Base-by-base conservation (phyloP, 2,797 vertebrate species). In the Notamacropus eugenii region DNA sequence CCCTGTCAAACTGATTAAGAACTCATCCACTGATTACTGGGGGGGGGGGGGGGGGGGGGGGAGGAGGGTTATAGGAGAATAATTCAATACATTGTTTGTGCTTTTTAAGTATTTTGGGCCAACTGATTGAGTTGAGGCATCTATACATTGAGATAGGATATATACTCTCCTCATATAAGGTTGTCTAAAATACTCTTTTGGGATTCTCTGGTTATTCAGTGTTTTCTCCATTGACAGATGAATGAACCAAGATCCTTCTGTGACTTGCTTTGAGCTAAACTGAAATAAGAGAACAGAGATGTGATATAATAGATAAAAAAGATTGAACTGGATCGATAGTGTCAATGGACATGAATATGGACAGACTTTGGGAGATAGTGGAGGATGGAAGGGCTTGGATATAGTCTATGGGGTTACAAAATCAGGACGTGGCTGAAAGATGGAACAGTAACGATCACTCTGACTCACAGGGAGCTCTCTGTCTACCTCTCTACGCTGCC, bases 181-280 rank as follows among this genome's bases (percentile, higher is more conserved):
- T 93, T 96, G 96, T 82, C 91, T 54, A n/a, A 90, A 82, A 57
- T 54, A 58, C 57, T 54, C 50, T 16, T 93, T 94, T 96, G 55
- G 57, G 27, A 67, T 92, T 91, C 96, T 54, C 55, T 94, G 90
- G 0, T 74, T 5, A 62, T 90, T 90, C 22, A n/a, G 24, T 91
- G 52, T 46, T 97, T 62, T 4, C 93, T 95, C 31, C 91, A 24
- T 94, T 92, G 95, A 67, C 54, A 90, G 29, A 95, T 92, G 13
- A 59, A 92, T 9, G 74, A n/a, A 93, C 92, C 93, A 94, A 92
- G 50, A 50, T 90, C 24, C 22, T 87, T 62, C 12, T 92, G 46
- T 55, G 91, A 29, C 34, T 74, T 94, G 5, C 57, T 57, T 55
- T 95, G 46, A 91, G 74, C 8, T 40, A 96, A 74, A 50, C 46